Evolutionary conservation across 2,888 invertebrate genomes (phyloP).

Genomic region (Eupithecia exiguata): DNA sequence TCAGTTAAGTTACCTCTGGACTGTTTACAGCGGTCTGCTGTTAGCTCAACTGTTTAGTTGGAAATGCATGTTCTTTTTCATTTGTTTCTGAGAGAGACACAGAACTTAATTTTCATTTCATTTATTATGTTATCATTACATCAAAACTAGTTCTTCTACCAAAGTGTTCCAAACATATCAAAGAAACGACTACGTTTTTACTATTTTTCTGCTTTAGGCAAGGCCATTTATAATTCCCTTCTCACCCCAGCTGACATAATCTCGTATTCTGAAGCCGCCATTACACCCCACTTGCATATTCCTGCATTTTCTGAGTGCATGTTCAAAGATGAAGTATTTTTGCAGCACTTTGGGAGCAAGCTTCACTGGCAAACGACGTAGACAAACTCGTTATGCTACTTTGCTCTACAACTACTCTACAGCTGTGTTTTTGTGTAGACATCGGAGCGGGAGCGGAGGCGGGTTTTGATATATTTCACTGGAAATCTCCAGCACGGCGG

Average conservation of each 20-base stretch:
- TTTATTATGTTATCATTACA: too few relatives aligned
- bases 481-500: too few relatives aligned
- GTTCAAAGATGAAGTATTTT: conserved; percentile 4
- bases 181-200: not conserved
- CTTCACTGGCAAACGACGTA: not conserved
- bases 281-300: conserved; percentile 3
- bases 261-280: conserved; percentile 1
- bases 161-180: too few relatives aligned
- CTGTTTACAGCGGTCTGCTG: too few relatives aligned
- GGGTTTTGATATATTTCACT: too few relatives aligned
- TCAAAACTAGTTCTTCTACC: too few relatives aligned
- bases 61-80: too few relatives aligned
- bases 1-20: too few relatives aligned
- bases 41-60: too few relatives aligned
- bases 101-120: too few relatives aligned
- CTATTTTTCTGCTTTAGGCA: not conserved
- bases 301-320: not conserved
- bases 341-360: not conserved
- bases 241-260: conserved; percentile 1
- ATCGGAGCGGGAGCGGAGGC: not conserved
- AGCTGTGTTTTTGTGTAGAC: not conserved
- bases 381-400: not conserved
- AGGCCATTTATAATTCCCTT: not conserved
- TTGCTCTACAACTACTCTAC: not conserved
- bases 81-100: too few relatives aligned